These are phyloP conservation scores for Potamarius usumacintae DNA, from an alignment of 2,113 vertebrate genomes.

Conservation along the genomic window DNA sequence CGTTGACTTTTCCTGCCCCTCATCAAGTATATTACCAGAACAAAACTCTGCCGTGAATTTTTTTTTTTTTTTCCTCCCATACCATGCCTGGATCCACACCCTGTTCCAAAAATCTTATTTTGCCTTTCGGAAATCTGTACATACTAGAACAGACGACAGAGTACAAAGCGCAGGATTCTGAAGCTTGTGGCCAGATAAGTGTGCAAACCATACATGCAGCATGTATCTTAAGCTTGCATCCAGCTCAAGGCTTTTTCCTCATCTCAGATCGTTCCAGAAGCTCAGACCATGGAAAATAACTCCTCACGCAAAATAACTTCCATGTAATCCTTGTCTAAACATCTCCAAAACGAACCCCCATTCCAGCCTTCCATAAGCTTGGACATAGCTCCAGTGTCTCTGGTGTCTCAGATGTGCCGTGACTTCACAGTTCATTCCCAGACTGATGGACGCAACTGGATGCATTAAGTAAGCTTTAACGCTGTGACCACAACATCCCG, in stretches of 20 bases:
- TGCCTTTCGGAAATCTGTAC: not conserved
- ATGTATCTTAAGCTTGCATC: too few species aligned
- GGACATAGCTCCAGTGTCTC: conserved; percentile 9
- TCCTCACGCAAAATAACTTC: not conserved
- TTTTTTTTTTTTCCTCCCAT: not conserved
- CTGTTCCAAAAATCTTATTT: not conserved
- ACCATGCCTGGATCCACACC: not conserved
- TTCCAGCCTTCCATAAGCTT: conserved; percentile 13
- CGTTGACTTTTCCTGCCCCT: not conserved
- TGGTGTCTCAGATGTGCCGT: conserved; percentile 25
- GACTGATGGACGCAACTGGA: conserved; percentile 54
- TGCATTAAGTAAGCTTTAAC: conserved; percentile 54
- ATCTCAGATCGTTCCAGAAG: conserved; percentile 1
- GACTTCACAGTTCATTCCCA: conserved; percentile 52
- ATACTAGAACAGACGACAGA: not conserved
- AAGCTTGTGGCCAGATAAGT: not conserved
- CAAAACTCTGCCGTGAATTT: not conserved
- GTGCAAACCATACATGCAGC: not conserved
- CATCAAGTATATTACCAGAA: not conserved
- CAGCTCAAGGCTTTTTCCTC: not conserved
- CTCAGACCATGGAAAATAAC: conserved; percentile 22
- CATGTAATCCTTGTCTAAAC: conserved; percentile 30
- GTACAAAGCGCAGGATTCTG: not conserved
- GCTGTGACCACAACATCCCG: conserved; percentile 24
- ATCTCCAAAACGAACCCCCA: conserved; percentile 14